These are phyloP conservation scores for Coptotermes formosanus DNA, from an alignment of 1,140 invertebrate species.

Conservation along the genomic window DNA sequence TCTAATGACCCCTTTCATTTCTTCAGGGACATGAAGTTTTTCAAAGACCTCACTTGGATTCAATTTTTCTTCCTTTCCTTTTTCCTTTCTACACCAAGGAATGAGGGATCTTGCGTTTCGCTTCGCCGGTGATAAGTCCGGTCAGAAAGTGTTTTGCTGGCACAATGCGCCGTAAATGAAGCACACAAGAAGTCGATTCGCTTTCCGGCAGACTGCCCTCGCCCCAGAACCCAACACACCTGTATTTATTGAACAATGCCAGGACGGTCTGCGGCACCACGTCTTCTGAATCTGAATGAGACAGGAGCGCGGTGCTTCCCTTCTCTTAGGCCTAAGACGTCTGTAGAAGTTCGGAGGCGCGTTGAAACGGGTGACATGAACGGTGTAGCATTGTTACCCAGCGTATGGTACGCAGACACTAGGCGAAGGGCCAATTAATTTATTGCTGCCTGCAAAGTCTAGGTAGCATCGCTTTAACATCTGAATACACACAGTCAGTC, in stretches of 20 bases:
- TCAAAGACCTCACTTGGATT: not conserved
- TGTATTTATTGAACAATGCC: not conserved
- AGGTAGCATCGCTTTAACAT: too few relatives aligned
- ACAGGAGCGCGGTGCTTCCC: not conserved
- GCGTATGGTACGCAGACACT: too few relatives aligned
- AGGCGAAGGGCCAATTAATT: too few relatives aligned
- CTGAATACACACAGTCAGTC: too few relatives aligned
- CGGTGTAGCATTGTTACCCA: too few relatives aligned
- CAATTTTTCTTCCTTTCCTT: not conserved
- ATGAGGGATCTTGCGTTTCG: not conserved
- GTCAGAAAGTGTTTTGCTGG: constrained; percentile 1
- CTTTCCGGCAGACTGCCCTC: constrained; percentile 1
- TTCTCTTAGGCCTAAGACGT: not conserved
- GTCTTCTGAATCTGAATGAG: not conserved
- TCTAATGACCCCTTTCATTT: not conserved
- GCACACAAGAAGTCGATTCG: not conserved
- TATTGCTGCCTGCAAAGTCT: too few relatives aligned
- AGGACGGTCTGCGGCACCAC: not conserved
- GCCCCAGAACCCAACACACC: not conserved
- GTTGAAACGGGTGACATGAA: not conserved
- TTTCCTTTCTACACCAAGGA: not conserved
- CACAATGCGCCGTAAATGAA: not conserved
- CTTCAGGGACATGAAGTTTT: not conserved
- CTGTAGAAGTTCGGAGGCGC: not conserved
- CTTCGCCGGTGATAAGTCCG: not conserved